Evolutionary conservation across 2,797 vertebrate species (phyloP).

Genomic region (Urosaurus nigricauda): DNA sequence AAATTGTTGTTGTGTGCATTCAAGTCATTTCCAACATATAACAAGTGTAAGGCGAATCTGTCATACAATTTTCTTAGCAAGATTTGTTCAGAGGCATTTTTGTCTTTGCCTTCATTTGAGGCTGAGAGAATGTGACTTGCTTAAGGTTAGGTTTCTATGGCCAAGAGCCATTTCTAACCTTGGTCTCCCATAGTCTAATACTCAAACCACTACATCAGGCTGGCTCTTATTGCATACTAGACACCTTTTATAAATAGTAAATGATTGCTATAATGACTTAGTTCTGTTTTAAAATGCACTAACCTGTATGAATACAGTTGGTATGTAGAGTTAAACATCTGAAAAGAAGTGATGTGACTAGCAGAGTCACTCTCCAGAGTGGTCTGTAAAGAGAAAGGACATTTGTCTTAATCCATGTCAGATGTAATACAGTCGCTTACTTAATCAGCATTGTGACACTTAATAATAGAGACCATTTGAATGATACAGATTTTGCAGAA

Average conservation of each 20-base stretch:
- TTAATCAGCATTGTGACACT: background rate
- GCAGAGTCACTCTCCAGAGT: conserved; percentile 87
- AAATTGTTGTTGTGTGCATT: no score
- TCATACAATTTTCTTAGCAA: no score
- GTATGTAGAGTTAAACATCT: conserved; percentile 91
- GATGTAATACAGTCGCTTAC: background rate
- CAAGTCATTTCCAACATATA: no score
- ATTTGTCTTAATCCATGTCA: background rate
- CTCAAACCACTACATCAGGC: no score
- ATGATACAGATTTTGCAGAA: background rate
- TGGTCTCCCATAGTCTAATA: no score
- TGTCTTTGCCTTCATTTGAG: no score
- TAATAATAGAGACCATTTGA: background rate
- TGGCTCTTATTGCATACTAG: background rate
- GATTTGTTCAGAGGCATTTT: no score
- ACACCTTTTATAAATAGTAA: background rate
- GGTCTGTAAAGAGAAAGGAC: conserved; percentile 75
- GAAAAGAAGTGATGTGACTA: conserved; percentile 87
- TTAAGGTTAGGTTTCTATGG: no score
- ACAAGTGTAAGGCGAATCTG: no score
- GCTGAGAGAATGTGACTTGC: no score
- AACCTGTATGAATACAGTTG: conserved; percentile 94
- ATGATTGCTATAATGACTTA: background rate
- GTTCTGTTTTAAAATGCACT: conserved; percentile 47
- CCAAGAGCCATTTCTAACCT: no score